Base-by-base conservation (phyloP, 2,797 vertebrate genomes). In the Odontamblyopus rebecca region DNA sequence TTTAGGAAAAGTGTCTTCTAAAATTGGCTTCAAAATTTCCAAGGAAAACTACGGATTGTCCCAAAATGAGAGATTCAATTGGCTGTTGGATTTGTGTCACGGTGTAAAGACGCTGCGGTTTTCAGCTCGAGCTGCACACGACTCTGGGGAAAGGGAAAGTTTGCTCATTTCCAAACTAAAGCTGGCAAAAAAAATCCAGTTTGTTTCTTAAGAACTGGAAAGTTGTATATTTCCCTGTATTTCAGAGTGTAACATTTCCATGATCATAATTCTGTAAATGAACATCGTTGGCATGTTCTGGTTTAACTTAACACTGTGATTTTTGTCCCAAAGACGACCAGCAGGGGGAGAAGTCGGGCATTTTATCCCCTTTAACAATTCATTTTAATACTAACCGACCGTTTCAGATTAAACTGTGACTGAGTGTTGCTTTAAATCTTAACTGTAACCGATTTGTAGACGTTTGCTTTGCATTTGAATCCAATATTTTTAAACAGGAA, bases 21-120 rank as follows among this genome's bases (percentile, higher is more conserved):
- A 86, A 81, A 79, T 79, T 69, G 81, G 82, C 82, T 81, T 81
- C 82, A 75, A 35, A 74, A 73, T 79, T 81, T 82, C 79, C 30
- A 2, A 4, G 2, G 23, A 61, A 61, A 61, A 35, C 4, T 4
- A 5, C 29, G n/a, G 63, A 64, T 16, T 75, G 77, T 59, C 73
- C 80, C 8, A 38, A 82, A 61, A 67, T 23, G 67, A 62, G 76
- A 19, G 35, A 63, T 38, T 63, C 1, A 54, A 84, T 84, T 79
- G 75, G 81, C 77, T 79, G 72, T 71, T 78, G 59, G 68, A 61
- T 80, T 76, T 51, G 72, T 68, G 64, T 53, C 81, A 59, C 64
- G 61, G 68, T 26, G 9, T 41, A 63, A 23, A 41, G 35, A 41
- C 4, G 7, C 15, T 2, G 18, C 8, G 4, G n/a, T 26, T 4